Base-by-base conservation (phyloP, 2,888 invertebrate species). In the Drosophila melanocephala region DNA sequence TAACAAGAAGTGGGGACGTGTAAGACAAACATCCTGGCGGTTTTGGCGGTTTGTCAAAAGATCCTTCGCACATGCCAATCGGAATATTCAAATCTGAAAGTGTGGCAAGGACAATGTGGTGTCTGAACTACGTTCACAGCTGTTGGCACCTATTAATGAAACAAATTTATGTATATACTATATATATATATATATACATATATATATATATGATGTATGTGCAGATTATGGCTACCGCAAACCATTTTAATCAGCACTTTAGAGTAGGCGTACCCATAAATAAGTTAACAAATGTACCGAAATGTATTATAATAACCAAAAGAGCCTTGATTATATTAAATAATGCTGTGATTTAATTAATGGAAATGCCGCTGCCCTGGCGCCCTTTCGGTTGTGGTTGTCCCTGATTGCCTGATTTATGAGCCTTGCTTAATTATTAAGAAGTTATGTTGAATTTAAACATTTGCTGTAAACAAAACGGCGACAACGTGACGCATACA, bases 391-490 rank as follows among this genome's bases (percentile, higher is more conserved):
- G 37, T 28, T 65, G 59, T 39, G 53, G 68, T 59, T 52, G 52
- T 57, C 26, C 52, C 72, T 62, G 66, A 33, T 63, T 39, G 47
- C 22, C 57, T 84, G 84, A 89, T 87, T 87, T 86, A 90, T 83
- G 75, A 63, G 7, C 70, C 60, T 37, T 87, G 81, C 77, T 89
- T 87, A 87, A 90, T 90, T 89, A 87, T 90, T 87, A 81, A 82
- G 83, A 84, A 89, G 87, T 86, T 84, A 86, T 87, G 89, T 74
- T 52, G 79, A 90, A 72, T 90, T 87, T 89, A 87, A 87, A 90
- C 89, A 90, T 87, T 90, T 84, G 86, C 82, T 79, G 77, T 77
- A 64, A 84, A 75, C 79, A 83, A 83, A 88, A 75, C 72, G 80
- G 61, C 77, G 71, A 74, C 86, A 79, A 77, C 57, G 86, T 83